Evolutionary conservation across 1,140 invertebrate species (phyloP), one percentile per base, ranked within the genome.

Genomic region (Gryllus bimaculatus): DNA sequence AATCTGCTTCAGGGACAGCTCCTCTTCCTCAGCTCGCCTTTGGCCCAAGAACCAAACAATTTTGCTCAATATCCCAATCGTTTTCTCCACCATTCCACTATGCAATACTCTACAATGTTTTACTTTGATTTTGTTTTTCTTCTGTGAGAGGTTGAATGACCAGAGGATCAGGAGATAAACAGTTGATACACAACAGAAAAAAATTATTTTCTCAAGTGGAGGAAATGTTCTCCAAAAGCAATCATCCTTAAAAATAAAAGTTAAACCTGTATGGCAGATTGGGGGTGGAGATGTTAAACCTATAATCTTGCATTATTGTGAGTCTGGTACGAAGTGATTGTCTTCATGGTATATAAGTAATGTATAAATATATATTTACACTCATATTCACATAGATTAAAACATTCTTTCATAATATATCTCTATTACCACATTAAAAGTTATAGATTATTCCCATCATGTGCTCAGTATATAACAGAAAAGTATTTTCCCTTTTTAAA

Each of bases 401-500:
- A 74, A 80, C 73, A 80, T 78, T 81, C 78, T 76, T 79, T 76
- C 78, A 78, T 79, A 78, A 81, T 81, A 81, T 81, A 81, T 79
- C 78, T 79, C 54, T 79, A 79, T 78, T 79, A 78, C 76, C 48
- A 73, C 54, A 78, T 73, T 73, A 78, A 73, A 80, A 80, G 76
- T 80, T 77, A 80, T 80, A 77, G 66, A 77, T 47, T 48, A 54
- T 73, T 79, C 75, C 78, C 79, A 21, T 73, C 47, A 78, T 79
- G 74, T 81, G 80, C 80, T 81, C 80, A 81, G 80, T 81, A 80
- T 79, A 79, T 66, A 47, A 74, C 12, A 74, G 73, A 79, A 54
- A 80, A 80, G 79, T 80, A 66, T 80, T 80, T 74, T 49, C 47
- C 66, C 47, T 39, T 78, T 54, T 80, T 78, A 78, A 39, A 80